Conservation (phyloP, 2,888 invertebrate genomes). For the Drosophila kuntzei region DNA sequence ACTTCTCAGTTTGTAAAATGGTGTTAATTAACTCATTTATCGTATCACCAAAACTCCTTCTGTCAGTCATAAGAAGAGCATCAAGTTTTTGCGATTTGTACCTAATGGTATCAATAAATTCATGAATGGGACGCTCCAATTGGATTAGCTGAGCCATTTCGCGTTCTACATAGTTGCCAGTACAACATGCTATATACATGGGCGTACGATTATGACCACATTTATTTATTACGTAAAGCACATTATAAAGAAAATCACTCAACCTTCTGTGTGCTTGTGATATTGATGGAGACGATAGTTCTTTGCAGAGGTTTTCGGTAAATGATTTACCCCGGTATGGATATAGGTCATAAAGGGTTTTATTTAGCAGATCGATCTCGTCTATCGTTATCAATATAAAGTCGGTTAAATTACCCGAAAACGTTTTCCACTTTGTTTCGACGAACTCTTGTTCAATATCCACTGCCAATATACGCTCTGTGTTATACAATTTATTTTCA, state of each 20-base stretch:
- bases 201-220: not conserved
- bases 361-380: not conserved
- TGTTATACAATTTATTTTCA: slow-evolving; percentile 1
- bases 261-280: too few species aligned
- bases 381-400: not conserved
- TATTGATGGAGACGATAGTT: not conserved
- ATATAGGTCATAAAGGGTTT: not conserved
- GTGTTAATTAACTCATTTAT: not conserved
- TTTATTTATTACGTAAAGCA: not conserved
- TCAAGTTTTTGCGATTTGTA: not conserved
- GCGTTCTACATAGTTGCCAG: not conserved
- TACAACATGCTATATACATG: not conserved
- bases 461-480: not conserved
- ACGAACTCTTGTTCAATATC: not conserved
- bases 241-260: too few species aligned
- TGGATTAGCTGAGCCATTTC: not conserved
- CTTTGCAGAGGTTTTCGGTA: not conserved
- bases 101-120: not conserved
- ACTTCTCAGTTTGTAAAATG: not conserved
- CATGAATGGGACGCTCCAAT: not conserved
- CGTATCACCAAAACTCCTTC: not conserved
- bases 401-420: not conserved
- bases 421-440: not conserved
- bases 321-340: not conserved
- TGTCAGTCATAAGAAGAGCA: not conserved